Conservation (phyloP, 2,888 invertebrate species). For the Lampropteryx suffumata region DNA sequence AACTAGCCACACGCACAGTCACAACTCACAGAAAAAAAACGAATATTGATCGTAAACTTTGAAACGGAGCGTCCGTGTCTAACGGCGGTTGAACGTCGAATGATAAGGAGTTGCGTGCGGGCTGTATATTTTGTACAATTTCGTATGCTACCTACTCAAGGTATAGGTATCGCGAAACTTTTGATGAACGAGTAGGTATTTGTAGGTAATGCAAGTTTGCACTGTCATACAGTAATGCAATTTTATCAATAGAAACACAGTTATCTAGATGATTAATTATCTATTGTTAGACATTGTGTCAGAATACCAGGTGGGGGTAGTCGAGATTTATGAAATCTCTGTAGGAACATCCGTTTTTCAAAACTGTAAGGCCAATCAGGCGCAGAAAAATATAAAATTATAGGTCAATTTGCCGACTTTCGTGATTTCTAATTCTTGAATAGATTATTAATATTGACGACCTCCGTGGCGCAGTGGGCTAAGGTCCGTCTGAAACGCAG, state of each 20-base stretch:
- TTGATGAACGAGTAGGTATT: neutral
- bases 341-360: too few species aligned
- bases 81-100: slow-evolving; percentile 50
- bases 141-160: slow-evolving; percentile 8
- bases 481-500: too few species aligned
- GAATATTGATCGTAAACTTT: slow-evolving; percentile 28
- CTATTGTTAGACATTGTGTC: too few species aligned
- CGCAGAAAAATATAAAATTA: too few species aligned
- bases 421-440: too few species aligned
- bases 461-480: too few species aligned
- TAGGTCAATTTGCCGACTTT: too few species aligned
- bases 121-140: slow-evolving; percentile 39
- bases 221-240: slow-evolving; percentile 1
- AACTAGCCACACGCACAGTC: slow-evolving; percentile 20
- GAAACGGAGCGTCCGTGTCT: slow-evolving; percentile 47
- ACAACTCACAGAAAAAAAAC: slow-evolving; percentile 10
- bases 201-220: neutral
- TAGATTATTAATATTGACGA: too few species aligned
- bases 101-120: slow-evolving; percentile 52
- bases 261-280: too few species aligned
- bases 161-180: slow-evolving; percentile 12
- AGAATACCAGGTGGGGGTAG: too few species aligned
- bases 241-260: neutral
- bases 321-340: too few species aligned
- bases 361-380: too few species aligned